phyloP scores from a whole-genome alignment of 2,113 vertebrate genomes.

The Lepus americanus region DNA sequence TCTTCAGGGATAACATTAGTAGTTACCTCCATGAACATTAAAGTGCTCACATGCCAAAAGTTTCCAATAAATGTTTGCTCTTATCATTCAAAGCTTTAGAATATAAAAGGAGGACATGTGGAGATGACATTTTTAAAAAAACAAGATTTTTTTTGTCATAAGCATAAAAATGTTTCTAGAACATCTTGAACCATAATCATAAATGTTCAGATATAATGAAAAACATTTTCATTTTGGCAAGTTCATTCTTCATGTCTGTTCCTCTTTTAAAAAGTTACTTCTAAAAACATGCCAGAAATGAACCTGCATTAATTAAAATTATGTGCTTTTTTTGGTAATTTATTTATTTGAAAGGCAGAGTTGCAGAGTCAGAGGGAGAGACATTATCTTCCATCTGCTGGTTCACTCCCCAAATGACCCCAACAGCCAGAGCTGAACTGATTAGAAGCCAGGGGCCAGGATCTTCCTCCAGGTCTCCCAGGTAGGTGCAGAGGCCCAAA shows the following conservation, averaged over 20 bases:
- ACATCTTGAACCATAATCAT: constrained; percentile 60
- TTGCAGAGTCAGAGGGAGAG: too few relatives aligned
- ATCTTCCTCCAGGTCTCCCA: too few relatives aligned
- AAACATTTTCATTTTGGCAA: constrained; percentile 57
- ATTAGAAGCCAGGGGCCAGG: too few relatives aligned
- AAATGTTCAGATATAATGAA: constrained; percentile 29
- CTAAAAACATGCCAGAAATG: constrained; percentile 52
- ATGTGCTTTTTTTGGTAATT: not conserved
- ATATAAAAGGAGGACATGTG: constrained; percentile 57
- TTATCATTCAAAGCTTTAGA: constrained; percentile 59
- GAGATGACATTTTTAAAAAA: constrained; percentile 3
- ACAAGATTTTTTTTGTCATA: not conserved
- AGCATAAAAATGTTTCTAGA: constrained; percentile 51
- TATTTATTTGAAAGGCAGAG: too few relatives aligned
- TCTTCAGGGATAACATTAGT: not conserved
- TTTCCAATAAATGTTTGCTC: constrained; percentile 49
- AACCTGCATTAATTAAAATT: not conserved
- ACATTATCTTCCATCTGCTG: too few relatives aligned
- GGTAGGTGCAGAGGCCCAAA: too few relatives aligned
- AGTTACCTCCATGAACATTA: constrained; percentile 37
- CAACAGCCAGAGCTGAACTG: too few relatives aligned
- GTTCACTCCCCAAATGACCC: too few relatives aligned
- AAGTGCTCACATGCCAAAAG: constrained; percentile 3
- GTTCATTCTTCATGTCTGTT: constrained; percentile 47
- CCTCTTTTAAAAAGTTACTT: constrained; percentile 45